Conservation (phyloP, 2,888 invertebrate species). For the Cheilosia grossa region DNA sequence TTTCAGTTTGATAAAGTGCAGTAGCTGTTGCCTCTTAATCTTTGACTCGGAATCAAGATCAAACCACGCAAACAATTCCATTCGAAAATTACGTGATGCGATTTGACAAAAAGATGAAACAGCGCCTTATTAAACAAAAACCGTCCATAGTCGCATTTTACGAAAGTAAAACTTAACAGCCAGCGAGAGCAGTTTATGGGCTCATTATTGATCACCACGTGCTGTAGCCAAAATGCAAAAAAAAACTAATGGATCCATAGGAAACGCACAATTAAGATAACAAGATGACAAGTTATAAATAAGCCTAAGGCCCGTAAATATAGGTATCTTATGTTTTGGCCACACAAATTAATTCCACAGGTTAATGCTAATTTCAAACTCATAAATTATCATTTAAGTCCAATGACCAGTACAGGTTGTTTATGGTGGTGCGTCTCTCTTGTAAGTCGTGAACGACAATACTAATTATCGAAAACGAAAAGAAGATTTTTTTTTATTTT, state of each 20-base stretch:
- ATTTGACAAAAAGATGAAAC: conserved; percentile 13
- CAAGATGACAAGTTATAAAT: conserved; percentile 45
- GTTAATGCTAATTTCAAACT: conserved; percentile 32
- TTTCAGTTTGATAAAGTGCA: neutral
- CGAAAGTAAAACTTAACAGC: conserved; percentile 35
- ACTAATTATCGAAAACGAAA: conserved; percentile 16
- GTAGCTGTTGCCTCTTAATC: conserved; percentile 6
- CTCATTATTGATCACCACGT: conserved; percentile 11
- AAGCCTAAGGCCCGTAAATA: conserved; percentile 1
- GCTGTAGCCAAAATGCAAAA: neutral
- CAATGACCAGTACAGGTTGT: conserved; percentile 22
- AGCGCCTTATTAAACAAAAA: neutral
- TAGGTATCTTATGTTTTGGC: conserved; percentile 1
- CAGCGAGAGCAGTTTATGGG: neutral
- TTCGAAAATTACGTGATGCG: conserved; percentile 31
- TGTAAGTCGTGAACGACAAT: no score
- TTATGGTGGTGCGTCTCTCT: neutral
- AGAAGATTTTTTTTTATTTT: neutral
- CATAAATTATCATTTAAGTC: conserved; percentile 35
- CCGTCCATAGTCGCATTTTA: neutral
- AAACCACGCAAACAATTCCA: conserved; percentile 27
- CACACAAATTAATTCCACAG: conserved; percentile 41
- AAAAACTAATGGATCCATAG: conserved; percentile 3
- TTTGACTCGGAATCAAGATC: conserved; percentile 30
- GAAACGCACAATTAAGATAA: conserved; percentile 42